Conservation (phyloP, 2,113 vertebrate genomes). For the Motacilla tschutschensis region DNA sequence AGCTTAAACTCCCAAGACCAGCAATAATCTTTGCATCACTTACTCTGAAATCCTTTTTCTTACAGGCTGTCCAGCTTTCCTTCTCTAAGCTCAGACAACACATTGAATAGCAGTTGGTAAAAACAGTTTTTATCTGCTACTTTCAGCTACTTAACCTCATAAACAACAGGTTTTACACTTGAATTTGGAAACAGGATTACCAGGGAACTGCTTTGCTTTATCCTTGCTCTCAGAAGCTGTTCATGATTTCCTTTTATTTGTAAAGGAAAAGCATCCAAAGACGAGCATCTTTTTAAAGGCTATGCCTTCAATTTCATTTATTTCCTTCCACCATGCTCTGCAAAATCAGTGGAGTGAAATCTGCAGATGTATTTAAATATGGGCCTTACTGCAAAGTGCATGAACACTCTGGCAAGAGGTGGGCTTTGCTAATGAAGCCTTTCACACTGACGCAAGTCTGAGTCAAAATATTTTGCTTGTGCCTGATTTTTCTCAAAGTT, state of each 20-base stretch:
- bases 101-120: neutral
- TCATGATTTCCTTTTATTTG: neutral
- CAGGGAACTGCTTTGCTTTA: neutral
- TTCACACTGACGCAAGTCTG: neutral
- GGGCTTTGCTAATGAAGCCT: neutral
- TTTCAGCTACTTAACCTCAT: neutral
- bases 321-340: neutral
- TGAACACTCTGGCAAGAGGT: neutral
- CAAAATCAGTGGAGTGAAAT: neutral
- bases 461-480: neutral
- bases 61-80: neutral
- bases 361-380: neutral
- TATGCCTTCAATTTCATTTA: neutral
- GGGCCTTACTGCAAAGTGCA: neutral
- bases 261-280: neutral
- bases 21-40: neutral
- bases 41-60: neutral
- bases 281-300: neutral
- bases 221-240: neutral
- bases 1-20: neutral
- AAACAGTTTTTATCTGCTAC: neutral
- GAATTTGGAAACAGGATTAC: neutral
- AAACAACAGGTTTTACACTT: neutral
- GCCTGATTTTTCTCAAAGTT: fast-evolving
- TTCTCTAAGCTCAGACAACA: neutral